A percentile compares a stretch with the other conserved stretches of the same genome.
Conservation (phyloP, 2,797 vertebrate genomes). For the Glyptemys insculpta region DNA sequence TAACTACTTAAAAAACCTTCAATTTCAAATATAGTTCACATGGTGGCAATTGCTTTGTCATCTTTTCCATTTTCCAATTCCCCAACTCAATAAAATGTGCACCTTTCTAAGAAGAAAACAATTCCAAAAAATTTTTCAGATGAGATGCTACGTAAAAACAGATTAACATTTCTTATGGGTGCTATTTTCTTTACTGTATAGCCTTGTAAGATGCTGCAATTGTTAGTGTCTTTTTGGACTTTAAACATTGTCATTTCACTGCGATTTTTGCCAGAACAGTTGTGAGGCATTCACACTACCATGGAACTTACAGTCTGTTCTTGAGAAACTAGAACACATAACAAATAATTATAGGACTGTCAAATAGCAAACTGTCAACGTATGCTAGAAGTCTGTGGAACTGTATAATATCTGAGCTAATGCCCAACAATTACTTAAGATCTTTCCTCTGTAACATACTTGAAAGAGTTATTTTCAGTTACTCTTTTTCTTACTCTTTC, state of each 20-base stretch:
- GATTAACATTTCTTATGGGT: not conserved
- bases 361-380: not conserved
- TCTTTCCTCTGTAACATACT: not conserved
- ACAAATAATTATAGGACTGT: not conserved
- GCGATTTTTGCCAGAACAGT: not conserved
- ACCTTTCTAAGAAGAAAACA: not conserved
- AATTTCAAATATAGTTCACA: not conserved
- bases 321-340: not conserved
- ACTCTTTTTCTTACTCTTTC: not conserved
- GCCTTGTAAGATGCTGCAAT: not conserved
- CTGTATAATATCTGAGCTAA: not conserved
- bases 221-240: not conserved
- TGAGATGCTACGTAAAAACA: not conserved
- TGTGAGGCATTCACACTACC: not conserved
- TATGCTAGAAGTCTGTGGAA: not conserved
- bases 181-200: not conserved
- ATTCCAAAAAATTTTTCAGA: not conserved
- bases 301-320: not conserved
- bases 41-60: not conserved
- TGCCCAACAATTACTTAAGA: not conserved
- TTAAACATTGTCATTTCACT: not conserved
- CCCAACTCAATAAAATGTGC: not conserved
- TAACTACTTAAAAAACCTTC: not conserved
- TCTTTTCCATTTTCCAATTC: not conserved
- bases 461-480: not conserved